Conservation (phyloP, 2,113 vertebrate genomes). For the Silurus glanis region DNA sequence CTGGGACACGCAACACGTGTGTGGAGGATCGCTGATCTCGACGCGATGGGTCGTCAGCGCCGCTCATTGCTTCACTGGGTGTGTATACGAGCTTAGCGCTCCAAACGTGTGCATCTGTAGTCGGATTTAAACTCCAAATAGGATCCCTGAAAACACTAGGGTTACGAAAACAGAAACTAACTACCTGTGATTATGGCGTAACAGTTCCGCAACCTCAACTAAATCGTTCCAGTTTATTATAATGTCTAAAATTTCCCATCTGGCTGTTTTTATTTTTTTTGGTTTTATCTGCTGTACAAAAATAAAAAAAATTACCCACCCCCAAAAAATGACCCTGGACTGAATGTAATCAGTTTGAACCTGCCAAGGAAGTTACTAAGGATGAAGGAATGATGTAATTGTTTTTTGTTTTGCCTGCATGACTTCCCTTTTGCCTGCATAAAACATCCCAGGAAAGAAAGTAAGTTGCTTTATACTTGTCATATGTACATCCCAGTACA, state of each 20-base stretch:
- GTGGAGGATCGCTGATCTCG: slow-evolving; percentile 73
- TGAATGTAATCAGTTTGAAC: background rate
- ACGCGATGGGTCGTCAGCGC: slow-evolving; percentile 73
- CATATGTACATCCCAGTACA: no score
- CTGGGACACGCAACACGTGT: slow-evolving; percentile 64
- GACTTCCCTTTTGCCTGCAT: background rate
- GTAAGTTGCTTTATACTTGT: background rate
- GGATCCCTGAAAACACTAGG: background rate
- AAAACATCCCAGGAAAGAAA: background rate
- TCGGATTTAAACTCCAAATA: background rate
- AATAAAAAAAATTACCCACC: no score
- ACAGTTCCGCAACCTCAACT: no score
- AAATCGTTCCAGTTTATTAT: no score
- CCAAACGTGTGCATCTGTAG: background rate
- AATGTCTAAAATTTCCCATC: no score
- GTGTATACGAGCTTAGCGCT: background rate
- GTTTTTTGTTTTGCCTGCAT: background rate
- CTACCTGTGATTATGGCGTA: no score
- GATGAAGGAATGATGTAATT: background rate
- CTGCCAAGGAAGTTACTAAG: background rate
- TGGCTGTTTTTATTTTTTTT: no score
- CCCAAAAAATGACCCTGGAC: background rate
- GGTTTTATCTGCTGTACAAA: background rate
- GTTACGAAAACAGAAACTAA: no score
- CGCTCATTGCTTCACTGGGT: slow-evolving; percentile 71